These are phyloP conservation scores for Whitmania pigra DNA, from an alignment of 1,140 invertebrate species.

Conservation along the genomic window DNA sequence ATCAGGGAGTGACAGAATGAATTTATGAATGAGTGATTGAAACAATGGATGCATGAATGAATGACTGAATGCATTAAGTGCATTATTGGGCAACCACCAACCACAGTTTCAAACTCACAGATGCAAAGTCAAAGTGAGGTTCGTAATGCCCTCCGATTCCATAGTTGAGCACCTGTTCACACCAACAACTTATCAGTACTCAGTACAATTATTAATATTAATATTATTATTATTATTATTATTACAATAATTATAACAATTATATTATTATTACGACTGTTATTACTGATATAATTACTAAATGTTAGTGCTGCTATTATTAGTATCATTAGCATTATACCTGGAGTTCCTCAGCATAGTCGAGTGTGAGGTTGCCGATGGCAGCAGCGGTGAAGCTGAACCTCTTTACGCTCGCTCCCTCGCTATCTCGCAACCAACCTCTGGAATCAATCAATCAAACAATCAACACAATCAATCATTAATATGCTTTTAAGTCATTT, in stretches of 20 bases:
- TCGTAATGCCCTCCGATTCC: constrained; percentile 98
- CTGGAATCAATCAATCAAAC: constrained; percentile 36
- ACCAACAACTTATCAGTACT: no score
- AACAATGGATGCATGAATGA: neutral
- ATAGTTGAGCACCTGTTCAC: constrained; percentile 82
- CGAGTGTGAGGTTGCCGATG: constrained; percentile 10
- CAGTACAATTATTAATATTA: no score
- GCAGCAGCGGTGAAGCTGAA: constrained; percentile 52
- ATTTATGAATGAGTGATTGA: no score
- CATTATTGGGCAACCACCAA: neutral
- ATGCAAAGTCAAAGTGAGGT: constrained; percentile 86
- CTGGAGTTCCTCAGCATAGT: constrained; percentile 17
- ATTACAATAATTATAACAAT: no score
- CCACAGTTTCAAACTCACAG: constrained; percentile 30
- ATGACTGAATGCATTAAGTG: neutral
- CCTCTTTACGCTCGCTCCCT: constrained; percentile 49
- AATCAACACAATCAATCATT: no score
- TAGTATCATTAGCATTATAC: neutral
- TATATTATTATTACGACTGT: no score
- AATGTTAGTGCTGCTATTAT: no score
- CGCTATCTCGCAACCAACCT: constrained; percentile 42
- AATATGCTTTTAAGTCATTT: no score
- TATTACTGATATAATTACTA: no score
- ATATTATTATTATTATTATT: no score
- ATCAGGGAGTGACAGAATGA: neutral